Evolutionary conservation across 2,888 invertebrate species (phyloP).

Genomic region (Tipula confusa): DNA sequence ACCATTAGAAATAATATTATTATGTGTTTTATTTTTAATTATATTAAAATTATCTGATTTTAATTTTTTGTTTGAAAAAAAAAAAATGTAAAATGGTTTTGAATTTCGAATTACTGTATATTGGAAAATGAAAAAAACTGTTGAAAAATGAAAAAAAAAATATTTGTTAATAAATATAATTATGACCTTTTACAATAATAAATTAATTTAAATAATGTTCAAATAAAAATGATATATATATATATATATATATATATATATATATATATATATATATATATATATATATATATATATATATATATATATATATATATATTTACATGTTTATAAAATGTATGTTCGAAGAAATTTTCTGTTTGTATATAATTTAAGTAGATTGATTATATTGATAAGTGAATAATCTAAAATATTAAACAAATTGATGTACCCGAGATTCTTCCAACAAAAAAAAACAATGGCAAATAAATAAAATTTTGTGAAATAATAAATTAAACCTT

Average conservation of each 20-base stretch:
- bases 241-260: background rate
- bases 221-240: background rate
- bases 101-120: background rate
- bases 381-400: constrained; percentile 20
- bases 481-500: background rate
- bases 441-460: background rate
- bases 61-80: background rate
- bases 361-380: constrained; percentile 25
- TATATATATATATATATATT: background rate
- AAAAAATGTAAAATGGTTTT: background rate
- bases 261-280: background rate
- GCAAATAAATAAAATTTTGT: constrained; percentile 26
- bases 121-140: background rate
- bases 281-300: background rate
- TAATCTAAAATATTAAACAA: background rate
- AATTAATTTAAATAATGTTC: background rate
- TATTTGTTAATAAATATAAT: constrained; percentile 16
- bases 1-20: background rate
- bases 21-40: background rate
- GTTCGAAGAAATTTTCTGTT: background rate
- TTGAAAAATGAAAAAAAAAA: background rate
- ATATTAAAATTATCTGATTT: background rate
- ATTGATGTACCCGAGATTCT: constrained; percentile 29
- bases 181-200: background rate
- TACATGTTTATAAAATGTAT: background rate